phyloP scores from a whole-genome alignment of 2,888 invertebrate species.

The Mimumesa dahlbomi region DNA sequence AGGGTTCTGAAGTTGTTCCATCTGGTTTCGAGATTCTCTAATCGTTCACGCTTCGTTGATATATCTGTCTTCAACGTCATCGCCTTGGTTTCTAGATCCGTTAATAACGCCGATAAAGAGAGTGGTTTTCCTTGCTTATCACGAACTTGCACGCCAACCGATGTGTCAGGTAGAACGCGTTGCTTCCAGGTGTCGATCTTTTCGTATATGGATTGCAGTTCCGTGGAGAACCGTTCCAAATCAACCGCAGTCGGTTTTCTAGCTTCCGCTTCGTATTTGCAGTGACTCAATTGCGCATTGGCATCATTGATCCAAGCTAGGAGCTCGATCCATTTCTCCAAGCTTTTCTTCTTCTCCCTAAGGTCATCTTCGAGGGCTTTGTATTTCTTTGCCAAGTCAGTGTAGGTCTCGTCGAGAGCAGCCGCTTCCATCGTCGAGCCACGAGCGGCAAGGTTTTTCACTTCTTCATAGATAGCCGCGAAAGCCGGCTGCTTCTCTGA shows the following conservation, averaged over 20 bases:
- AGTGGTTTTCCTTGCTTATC: constrained; percentile 87
- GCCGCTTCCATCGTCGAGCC: constrained; percentile 89
- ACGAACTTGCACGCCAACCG: constrained; percentile 85
- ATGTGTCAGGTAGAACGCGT: constrained; percentile 86
- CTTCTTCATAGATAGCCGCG: constrained; percentile 89
- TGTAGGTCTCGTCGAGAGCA: constrained; percentile 88
- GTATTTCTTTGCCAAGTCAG: constrained; percentile 88
- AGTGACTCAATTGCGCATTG: constrained; percentile 88
- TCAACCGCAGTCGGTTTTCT: constrained; percentile 87
- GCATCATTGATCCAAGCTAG: constrained; percentile 91
- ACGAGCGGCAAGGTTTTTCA: constrained; percentile 87
- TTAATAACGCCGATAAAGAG: constrained; percentile 87
- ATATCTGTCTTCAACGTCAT: constrained; percentile 86
- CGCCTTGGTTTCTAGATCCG: constrained; percentile 87
- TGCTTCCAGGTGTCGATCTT: constrained; percentile 88
- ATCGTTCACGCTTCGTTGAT: constrained; percentile 85
- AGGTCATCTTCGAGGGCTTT: constrained; percentile 89
- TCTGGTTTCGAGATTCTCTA: constrained; percentile 87
- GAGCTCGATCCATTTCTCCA: constrained; percentile 92
- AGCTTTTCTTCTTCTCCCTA: constrained; percentile 86
- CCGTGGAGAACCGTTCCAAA: constrained; percentile 85
- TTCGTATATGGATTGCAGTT: constrained; percentile 86
- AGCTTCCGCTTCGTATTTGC: constrained; percentile 90
- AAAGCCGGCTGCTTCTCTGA: constrained; percentile 91
- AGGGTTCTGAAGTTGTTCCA: constrained; percentile 90